Percentiles rank a stretch among this genome's conserved stretches.
Conservation (phyloP, 2,797 vertebrate species). For the Cryptoprocta ferox region DNA sequence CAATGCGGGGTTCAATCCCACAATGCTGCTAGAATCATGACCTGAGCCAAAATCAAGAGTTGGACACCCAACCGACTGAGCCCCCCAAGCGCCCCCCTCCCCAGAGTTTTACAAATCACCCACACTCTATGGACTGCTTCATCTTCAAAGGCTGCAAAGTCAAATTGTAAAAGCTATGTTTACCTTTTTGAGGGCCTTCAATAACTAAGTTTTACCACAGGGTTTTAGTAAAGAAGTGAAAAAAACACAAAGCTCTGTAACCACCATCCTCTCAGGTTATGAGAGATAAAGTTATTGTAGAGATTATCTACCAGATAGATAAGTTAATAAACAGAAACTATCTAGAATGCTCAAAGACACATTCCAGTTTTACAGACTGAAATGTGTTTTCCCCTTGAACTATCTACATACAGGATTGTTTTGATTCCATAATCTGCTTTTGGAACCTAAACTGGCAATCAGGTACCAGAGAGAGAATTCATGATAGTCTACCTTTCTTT, state of each 20-base stretch:
- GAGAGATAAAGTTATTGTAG: not conserved
- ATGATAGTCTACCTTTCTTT: not conserved
- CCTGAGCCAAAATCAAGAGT: no score
- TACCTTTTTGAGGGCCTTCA: not conserved
- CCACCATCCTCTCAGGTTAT: not conserved
- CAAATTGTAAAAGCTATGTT: not conserved
- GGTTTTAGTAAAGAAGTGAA: conserved; percentile 23
- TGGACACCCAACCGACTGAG: no score
- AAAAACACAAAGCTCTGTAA: not conserved
- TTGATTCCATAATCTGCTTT: not conserved
- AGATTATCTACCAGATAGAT: not conserved
- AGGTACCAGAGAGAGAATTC: conserved; percentile 15
- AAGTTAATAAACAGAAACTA: conserved; percentile 5
- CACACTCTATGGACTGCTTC: not conserved
- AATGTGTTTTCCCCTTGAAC: not conserved
- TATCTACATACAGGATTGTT: not conserved
- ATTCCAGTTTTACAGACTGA: not conserved
- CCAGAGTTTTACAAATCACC: not conserved
- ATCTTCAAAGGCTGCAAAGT: not conserved
- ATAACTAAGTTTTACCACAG: not conserved
- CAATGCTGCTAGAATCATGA: no score
- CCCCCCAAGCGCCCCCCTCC: no score
- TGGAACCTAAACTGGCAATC: not conserved
- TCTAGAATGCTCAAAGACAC: not conserved
- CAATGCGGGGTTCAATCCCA: no score